These are phyloP conservation scores for Lagopus muta DNA, from an alignment of 2,113 vertebrate species.

Conservation along the genomic window DNA sequence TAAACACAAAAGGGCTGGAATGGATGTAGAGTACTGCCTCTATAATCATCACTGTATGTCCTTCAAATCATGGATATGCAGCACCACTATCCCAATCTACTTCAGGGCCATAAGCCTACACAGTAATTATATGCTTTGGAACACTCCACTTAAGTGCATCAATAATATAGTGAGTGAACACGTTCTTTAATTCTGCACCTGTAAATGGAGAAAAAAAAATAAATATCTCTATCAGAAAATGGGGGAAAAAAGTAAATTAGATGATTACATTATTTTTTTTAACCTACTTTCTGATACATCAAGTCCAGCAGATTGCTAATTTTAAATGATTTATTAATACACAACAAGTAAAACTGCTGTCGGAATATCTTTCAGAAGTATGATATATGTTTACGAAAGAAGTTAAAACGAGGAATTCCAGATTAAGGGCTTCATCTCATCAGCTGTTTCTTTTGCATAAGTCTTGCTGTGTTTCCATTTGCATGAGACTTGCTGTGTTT, in stretches of 20 bases:
- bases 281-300: constrained; percentile 49
- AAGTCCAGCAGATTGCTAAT: constrained; percentile 44
- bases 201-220: constrained; percentile 80
- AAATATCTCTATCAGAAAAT: constrained; percentile 77
- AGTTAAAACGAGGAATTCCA: background rate
- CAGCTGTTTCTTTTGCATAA: background rate
- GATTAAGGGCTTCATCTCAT: background rate
- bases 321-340: constrained; percentile 57
- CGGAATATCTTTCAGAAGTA: background rate
- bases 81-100: constrained; percentile 87
- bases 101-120: constrained; percentile 92
- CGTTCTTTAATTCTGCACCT: constrained; percentile 91
- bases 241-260: constrained; percentile 61
- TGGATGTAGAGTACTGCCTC: constrained; percentile 87
- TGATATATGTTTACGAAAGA: background rate
- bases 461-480: background rate
- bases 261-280: constrained; percentile 68
- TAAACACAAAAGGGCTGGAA: constrained; percentile 91
- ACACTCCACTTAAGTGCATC: constrained; percentile 95
- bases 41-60: constrained; percentile 88
- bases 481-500: fast-evolving
- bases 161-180: constrained; percentile 91
- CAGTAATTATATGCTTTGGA: constrained; percentile 92
- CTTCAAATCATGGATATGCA: constrained; percentile 90
- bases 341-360: background rate